Evolutionary conservation across 2,113 vertebrate species (phyloP).

Genomic region (Cheirogaleus medius): DNA sequence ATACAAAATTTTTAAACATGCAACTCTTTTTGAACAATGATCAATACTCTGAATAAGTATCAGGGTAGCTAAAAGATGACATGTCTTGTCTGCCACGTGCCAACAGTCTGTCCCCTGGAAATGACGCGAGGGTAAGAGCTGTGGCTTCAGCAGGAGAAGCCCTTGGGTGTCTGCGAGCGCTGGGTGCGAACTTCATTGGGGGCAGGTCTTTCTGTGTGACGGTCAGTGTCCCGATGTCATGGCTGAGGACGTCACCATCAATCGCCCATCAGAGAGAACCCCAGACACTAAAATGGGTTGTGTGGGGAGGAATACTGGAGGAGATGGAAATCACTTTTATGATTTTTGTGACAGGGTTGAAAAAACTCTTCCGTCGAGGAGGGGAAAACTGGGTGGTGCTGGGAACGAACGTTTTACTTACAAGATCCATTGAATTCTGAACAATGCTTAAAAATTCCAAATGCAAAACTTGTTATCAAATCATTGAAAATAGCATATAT

Average conservation of each 20-base stretch:
- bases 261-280: background rate
- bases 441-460: slow-evolving; percentile 75
- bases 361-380: background rate
- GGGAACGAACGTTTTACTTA: background rate
- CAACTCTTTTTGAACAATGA: slow-evolving; percentile 10
- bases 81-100: background rate
- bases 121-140: rapidly evolving
- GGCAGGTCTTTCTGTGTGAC: background rate
- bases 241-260: background rate
- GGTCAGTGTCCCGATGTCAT: rapidly evolving
- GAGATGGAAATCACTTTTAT: background rate
- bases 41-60: background rate
- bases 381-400: background rate
- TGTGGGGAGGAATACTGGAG: background rate
- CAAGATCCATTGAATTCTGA: slow-evolving; percentile 67
- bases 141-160: background rate
- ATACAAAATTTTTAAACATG: slow-evolving; percentile 48
- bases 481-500: slow-evolving; percentile 76
- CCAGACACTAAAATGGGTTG: background rate
- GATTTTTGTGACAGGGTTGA: background rate
- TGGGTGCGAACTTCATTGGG: rapidly evolving
- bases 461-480: slow-evolving; percentile 81
- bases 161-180: background rate
- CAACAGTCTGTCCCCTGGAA: background rate
- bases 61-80: background rate